These are phyloP conservation scores for Drosophila kanekoi DNA, from an alignment of 2,888 invertebrate species.

Conservation along the genomic window DNA sequence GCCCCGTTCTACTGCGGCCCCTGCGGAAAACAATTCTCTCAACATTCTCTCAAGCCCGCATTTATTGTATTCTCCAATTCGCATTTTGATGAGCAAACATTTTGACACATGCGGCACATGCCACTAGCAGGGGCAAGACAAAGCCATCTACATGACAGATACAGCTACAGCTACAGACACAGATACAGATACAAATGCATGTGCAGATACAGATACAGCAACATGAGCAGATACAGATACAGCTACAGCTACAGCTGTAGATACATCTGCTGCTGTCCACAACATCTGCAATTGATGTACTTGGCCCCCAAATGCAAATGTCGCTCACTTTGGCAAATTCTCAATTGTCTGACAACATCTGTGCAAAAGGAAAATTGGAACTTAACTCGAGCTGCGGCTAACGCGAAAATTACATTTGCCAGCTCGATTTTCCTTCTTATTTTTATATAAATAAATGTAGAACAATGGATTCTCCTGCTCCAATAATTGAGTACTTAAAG, in stretches of 20 bases:
- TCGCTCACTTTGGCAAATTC: constrained; percentile 36
- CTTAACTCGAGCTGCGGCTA: constrained; percentile 31
- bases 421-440: not conserved
- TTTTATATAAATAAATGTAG: constrained; percentile 5
- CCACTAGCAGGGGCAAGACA: constrained; percentile 30
- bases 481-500: not conserved
- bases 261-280: constrained; percentile 39
- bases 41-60: not conserved
- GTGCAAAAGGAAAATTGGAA: constrained; percentile 41
- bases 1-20: not conserved
- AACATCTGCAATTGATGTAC: constrained; percentile 53
- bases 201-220: constrained; percentile 4
- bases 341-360: constrained; percentile 54
- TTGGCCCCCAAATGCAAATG: constrained; percentile 24
- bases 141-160: constrained; percentile 46
- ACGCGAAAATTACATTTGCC: constrained; percentile 35
- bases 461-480: not conserved
- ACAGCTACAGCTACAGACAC: constrained; percentile 19
- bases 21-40: not conserved
- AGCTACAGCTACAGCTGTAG: not conserved
- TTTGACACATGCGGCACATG: constrained; percentile 68
- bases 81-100: constrained; percentile 70
- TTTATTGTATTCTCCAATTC: constrained; percentile 27
- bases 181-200: constrained; percentile 10
- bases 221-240: not conserved